Base-by-base conservation (phyloP, 1,140 invertebrate genomes). In the Armadillidium nasatum region DNA sequence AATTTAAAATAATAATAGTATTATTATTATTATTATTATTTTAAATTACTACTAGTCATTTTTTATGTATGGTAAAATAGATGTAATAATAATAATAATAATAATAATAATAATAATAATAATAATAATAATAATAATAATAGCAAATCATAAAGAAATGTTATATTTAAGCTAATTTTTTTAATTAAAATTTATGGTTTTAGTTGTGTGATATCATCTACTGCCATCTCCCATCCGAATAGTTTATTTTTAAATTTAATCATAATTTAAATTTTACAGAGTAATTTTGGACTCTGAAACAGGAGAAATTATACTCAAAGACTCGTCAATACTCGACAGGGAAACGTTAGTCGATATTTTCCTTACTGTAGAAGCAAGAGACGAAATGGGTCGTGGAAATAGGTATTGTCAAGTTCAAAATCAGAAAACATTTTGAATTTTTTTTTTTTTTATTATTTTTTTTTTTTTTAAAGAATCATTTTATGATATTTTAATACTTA, bases 361-460 rank as follows among this genome's bases (percentile, higher is more conserved):
- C 85, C 86, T 98, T 6, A 97, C 94, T 0, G 91, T 96, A 0
- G 95, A 97, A 84, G 95, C 95, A 0, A 87, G 93, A 80, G 95
- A 98, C 84, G 91, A 93, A 85, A 85, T 91, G 68, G 94, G 94
- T 4, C 88, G 89, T 81, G 95, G 95, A 71, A 94, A 95, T 84
- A 87, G 91, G 86, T 86, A 77, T 76, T 60, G 11, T 60, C 2
- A 60, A 60, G 7, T 2, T 4, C 19, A 60, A 60, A 60, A 60
- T 19, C 11, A 60, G 19, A 19, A 3, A 3, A 1, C 19, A 7
- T 60, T 2, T 15, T 15, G 50, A 13, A 4, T 60, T 60, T 60
- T 7, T 60, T 60, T 60, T 60, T 3, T 60, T 60, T 60, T 19
- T 60, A 19, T 50, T 60, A 19, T 15, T 1, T 2, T 15, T 60